Conservation (phyloP, 1,140 invertebrate genomes). For the Pomacea maculata region DNA sequence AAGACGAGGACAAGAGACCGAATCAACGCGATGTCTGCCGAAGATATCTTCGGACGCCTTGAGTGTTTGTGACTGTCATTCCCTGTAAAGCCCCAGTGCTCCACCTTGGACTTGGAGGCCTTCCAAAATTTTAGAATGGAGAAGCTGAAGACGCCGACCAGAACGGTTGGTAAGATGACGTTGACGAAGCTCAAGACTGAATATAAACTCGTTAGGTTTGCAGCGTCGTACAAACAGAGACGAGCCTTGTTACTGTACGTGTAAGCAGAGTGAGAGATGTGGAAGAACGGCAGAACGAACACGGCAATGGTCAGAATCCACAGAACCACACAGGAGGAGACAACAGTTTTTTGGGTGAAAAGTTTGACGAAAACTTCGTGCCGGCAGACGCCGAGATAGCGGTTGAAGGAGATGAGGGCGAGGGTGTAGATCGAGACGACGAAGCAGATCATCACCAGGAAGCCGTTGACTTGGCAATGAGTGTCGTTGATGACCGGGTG, state of each 20-base stretch:
- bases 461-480: constrained; percentile 21
- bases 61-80: neutral
- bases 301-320: neutral
- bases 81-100: neutral
- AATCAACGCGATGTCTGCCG: constrained; percentile 9
- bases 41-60: neutral
- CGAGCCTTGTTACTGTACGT: neutral
- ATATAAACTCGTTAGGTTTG: neutral
- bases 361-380: constrained; percentile 4
- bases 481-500: constrained; percentile 20
- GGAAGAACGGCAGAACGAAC: neutral
- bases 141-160: neutral
- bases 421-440: constrained; percentile 54
- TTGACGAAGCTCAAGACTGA: neutral
- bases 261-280: neutral
- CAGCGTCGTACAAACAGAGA: neutral
- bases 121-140: neutral
- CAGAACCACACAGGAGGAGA: constrained; percentile 1
- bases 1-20: constrained; percentile 19
- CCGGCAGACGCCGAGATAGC: constrained; percentile 32
- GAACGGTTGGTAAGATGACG: neutral
- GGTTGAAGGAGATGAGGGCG: constrained; percentile 32
- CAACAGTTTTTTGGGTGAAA: neutral
- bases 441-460: constrained; percentile 58
- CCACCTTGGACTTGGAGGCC: neutral